A percentile compares a stretch with the other conserved stretches of the same genome.
Evolutionary conservation across 2,888 invertebrate species (phyloP).

Genomic region (Tenthredo distinguenda): DNA sequence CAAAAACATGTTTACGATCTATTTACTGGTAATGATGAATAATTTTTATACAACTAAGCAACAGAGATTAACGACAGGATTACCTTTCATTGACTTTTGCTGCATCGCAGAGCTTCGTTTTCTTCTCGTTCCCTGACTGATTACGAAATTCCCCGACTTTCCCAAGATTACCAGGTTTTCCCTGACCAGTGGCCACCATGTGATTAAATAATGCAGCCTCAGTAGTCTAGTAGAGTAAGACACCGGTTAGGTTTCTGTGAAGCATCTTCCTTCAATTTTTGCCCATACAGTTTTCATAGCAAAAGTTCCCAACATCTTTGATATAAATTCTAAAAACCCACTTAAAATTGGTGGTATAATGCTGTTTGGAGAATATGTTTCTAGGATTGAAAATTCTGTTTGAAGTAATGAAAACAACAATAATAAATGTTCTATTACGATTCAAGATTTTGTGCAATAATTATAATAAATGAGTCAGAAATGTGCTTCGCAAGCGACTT

Average conservation of each 20-base stretch:
- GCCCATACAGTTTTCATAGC: background rate
- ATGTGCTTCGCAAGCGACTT: constrained; percentile 72
- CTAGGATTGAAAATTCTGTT: background rate
- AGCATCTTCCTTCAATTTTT: no score
- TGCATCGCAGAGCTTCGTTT: no score
- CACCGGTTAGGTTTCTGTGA: background rate
- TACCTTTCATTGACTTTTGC: no score
- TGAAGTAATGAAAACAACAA: background rate
- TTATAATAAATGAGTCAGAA: constrained; percentile 61
- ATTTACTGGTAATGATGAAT: no score
- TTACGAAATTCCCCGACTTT: no score
- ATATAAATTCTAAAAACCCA: background rate
- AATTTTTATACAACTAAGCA: no score
- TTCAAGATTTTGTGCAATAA: constrained; percentile 35
- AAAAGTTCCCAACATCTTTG: background rate
- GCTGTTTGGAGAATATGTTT: background rate
- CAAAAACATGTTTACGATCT: no score
- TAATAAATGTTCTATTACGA: background rate
- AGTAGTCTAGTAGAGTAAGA: background rate
- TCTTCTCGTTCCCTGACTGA: no score
- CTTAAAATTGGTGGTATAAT: background rate
- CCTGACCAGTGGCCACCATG: background rate
- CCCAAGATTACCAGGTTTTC: background rate
- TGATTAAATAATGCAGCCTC: background rate
- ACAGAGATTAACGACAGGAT: no score